Evolutionary conservation across 2,888 invertebrate species (phyloP).

Genomic region (Acanthoscelides obtectus): DNA sequence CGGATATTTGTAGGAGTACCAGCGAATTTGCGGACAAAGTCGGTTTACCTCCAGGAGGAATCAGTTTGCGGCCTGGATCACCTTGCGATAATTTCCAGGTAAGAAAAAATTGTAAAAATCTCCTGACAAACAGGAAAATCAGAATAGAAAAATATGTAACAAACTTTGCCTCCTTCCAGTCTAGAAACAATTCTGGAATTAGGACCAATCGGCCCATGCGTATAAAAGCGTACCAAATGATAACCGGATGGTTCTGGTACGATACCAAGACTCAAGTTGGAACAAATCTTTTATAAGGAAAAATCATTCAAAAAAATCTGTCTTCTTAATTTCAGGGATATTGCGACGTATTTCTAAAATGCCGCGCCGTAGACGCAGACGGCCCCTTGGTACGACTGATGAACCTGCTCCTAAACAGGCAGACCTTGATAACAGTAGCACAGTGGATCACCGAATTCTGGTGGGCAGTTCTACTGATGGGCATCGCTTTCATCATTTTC

Average conservation of each 20-base stretch:
- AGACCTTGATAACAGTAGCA: slow-evolving; percentile 81
- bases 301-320: not conserved
- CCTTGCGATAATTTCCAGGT: slow-evolving; percentile 98
- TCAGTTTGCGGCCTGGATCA: slow-evolving; percentile 88
- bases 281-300: not conserved
- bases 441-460: slow-evolving; percentile 94
- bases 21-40: slow-evolving; percentile 76
- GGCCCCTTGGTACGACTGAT: slow-evolving; percentile 95
- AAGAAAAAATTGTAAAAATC: too few relatives aligned
- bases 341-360: slow-evolving; percentile 98
- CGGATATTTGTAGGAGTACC: slow-evolving; percentile 78
- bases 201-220: too few relatives aligned
- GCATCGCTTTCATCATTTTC: slow-evolving; percentile 85
- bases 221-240: too few relatives aligned
- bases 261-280: too few relatives aligned
- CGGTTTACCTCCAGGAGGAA: slow-evolving; percentile 73
- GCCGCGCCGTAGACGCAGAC: slow-evolving; percentile 97
- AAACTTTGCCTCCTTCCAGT: too few relatives aligned
- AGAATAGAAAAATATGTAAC: too few relatives aligned
- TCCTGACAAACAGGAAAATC: too few relatives aligned
- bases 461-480: slow-evolving; percentile 92
- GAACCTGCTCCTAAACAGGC: slow-evolving; percentile 88
- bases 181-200: too few relatives aligned
- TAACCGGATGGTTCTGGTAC: too few relatives aligned
- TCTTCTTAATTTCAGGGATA: slow-evolving; percentile 66